Base-by-base conservation (phyloP, 2,797 vertebrate genomes). In the Remorina albescens region DNA sequence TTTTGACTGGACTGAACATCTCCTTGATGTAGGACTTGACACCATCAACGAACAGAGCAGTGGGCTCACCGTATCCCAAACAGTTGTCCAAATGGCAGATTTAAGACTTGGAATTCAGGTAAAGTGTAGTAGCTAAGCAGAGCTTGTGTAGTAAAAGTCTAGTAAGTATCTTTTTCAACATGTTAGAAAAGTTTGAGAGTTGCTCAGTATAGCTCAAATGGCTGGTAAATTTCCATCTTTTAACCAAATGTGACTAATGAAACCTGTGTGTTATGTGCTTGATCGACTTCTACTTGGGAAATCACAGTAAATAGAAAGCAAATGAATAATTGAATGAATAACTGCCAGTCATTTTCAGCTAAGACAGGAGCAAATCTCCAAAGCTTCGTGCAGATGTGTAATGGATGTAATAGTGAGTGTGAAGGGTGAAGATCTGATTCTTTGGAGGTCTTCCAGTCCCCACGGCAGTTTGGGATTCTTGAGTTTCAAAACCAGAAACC, bases 401-500 rank as follows among this genome's bases (percentile, higher is more conserved):
- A 30, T 65, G 67, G 75, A 86, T 74, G 61, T 66, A 61, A 83
- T 71, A 78, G 25, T 44, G 79, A 71, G 83, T 80, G 84, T 21
- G 81, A 82, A 66, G 82, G 87, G 76, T 70, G 89, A 89, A 83
- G 84, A 86, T 85, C 86, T 90, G 85, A 89, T 86, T 91, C 88
- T 55, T 81, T 92, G 89, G 91, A 89, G 65, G 75, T 66, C 77
- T 78, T 89, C 92, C 91, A 91, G 89, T 80, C 79, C 25, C 87
- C 62, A 47, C 71, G 76, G 88, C 79, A 88, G 78, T 84, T 77
- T 76, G 80, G 60, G 86, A 87, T 86, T 92, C 89, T 91, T 88
- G 84, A 81, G 81, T 93, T 93, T 91, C 90, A 87, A 92, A 92
- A 91, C 79, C 88, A 92, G 90, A 91, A 89, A 72, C 3, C 44